Evolutionary conservation across 2,797 vertebrate species (phyloP), one percentile per base, ranked within the genome.

Genomic region (Rhinella marina): DNA sequence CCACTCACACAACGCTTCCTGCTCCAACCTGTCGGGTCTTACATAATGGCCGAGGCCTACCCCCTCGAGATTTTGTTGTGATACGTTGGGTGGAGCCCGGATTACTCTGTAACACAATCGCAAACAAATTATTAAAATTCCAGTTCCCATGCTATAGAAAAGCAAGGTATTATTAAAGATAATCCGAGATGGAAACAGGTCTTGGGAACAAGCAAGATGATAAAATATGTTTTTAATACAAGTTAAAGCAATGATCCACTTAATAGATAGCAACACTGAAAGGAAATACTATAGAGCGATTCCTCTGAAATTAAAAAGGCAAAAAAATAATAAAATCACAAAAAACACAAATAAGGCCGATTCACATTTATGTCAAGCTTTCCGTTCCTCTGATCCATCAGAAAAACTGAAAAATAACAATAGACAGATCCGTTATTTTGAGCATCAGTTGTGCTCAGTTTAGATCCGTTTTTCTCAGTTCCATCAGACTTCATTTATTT

Each of bases 1-100:
- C 85, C 88, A 87, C 85, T 89, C 88, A 72, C 50, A 82, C 75
- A 64, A 80, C 48, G 79, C 85, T 86, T 87, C 88, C 88, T 89
- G 88, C 85, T 89, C 85, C 14, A 84, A 89, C 88, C 88, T 89
- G 88, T 80, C 72, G 80, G 80, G 3, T 77, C 12, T 82, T 78
- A 83, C 25, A 84, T 77, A 87, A 84, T 66, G 41, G 75, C 21
- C 19, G 27, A 64, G 62, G 32, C 27, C 52, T 56, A 56, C 54
- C 23, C 32, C 73, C 88, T 78, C 72, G 56, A n/a, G 27, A 75
- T 32, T 56, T 73, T 87, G 88, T 84, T 89, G 75, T 81, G 50
- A 79, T 86, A 57, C 57, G 70, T 16, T 14, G 84, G 84, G 84
- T 77, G 84, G 88, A 62, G 75, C 23, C 23, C 27, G 85, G 88